Percentiles rank a stretch among this genome's conserved stretches.
Evolutionary conservation across 2,113 vertebrate species (phyloP).

Genomic region (Anarrhichthys ocellatus): DNA sequence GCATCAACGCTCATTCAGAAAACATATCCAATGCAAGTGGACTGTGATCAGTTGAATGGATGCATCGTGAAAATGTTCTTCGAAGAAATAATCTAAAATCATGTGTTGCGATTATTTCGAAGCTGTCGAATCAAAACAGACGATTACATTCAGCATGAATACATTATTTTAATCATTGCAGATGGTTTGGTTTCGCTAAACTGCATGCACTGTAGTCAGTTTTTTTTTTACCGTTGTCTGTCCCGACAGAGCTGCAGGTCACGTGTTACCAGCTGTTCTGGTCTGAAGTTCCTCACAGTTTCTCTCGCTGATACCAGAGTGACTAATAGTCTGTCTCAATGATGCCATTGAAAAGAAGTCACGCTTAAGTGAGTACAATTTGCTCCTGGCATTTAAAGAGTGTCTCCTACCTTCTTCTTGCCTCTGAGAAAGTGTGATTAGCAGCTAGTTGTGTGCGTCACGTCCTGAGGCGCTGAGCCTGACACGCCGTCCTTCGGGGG

Average conservation of each 20-base stretch:
- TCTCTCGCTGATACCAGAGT: slow-evolving; percentile 15
- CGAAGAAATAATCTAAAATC: background rate
- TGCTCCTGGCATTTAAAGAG: slow-evolving; percentile 24
- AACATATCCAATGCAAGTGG: background rate
- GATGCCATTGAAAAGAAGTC: slow-evolving; percentile 32
- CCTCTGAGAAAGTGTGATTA: slow-evolving; percentile 19
- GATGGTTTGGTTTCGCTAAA: slow-evolving; percentile 4
- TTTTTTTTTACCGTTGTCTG: slow-evolving; percentile 1
- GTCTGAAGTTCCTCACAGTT: background rate
- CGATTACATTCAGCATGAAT: background rate
- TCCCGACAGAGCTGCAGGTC: slow-evolving; percentile 19
- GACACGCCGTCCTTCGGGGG: background rate
- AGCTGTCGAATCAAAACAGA: background rate
- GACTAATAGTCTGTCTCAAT: slow-evolving; percentile 14
- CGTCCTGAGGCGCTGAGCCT: background rate
- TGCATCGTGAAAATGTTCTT: background rate
- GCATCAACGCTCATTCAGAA: background rate
- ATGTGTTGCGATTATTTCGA: background rate
- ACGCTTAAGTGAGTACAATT: slow-evolving; percentile 33
- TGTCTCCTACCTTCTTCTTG: slow-evolving; percentile 1
- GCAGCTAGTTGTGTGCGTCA: slow-evolving; percentile 1
- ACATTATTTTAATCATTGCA: slow-evolving; percentile 1
- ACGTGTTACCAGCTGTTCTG: slow-evolving; percentile 7
- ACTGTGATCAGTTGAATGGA: background rate
- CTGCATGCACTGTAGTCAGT: background rate